Conservation (phyloP, 2,888 invertebrate genomes). For the Phyllotreta striolata region DNA sequence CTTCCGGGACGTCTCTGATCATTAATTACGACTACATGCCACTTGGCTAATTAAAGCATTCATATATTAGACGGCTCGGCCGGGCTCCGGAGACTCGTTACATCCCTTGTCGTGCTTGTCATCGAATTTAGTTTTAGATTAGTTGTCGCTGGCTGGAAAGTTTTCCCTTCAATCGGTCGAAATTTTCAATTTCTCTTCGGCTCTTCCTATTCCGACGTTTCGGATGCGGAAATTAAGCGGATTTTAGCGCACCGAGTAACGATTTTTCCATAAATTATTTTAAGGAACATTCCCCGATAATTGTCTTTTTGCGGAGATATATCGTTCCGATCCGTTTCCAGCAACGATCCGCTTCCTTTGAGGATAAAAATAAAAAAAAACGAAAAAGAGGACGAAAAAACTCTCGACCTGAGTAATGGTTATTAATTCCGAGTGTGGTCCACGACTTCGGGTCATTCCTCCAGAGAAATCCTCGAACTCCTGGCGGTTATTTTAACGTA, state of each 20-base stretch:
- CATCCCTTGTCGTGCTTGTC: slow-evolving; percentile 29
- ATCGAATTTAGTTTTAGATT: slow-evolving; percentile 26
- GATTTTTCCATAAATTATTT: no score
- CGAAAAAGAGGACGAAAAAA: slow-evolving; percentile 32
- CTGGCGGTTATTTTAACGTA: slow-evolving; percentile 54
- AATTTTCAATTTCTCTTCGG: background rate
- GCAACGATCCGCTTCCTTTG: slow-evolving; percentile 35
- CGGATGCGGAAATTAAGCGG: no score
- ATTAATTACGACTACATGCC: slow-evolving; percentile 27
- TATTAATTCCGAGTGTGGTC: slow-evolving; percentile 52
- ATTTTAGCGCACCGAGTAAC: no score
- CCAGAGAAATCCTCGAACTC: slow-evolving; percentile 52
- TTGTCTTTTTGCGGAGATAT: slow-evolving; percentile 8
- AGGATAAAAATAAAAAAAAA: background rate
- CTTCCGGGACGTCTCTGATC: background rate
- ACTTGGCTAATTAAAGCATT: slow-evolving; percentile 38
- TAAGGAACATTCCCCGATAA: slow-evolving; percentile 3
- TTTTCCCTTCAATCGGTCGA: slow-evolving; percentile 19
- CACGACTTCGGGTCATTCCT: slow-evolving; percentile 39
- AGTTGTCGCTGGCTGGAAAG: slow-evolving; percentile 16
- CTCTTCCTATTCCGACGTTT: slow-evolving; percentile 1
- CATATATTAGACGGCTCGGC: slow-evolving; percentile 29
- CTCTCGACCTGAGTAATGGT: slow-evolving; percentile 52
- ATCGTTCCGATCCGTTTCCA: slow-evolving; percentile 18
- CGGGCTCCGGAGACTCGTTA: slow-evolving; percentile 34